Evolutionary conservation across 92 coral and sea anemone species (phyloP).

Genomic region (Scolanthus callimorphus): DNA sequence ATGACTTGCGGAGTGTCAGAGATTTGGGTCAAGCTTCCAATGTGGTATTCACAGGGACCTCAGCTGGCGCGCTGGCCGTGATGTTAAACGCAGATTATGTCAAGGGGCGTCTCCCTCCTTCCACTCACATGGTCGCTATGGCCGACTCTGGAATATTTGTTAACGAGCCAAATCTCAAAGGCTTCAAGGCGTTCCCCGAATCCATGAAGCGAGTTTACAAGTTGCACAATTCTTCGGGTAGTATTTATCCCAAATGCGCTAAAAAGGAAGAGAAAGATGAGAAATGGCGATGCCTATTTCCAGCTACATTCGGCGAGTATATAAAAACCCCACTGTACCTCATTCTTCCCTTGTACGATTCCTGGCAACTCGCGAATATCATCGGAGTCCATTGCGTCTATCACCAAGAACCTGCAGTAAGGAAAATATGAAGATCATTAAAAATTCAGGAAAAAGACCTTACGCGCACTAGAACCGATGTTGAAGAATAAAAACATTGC

Average conservation of each 20-base stretch:
- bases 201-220: constrained; percentile 60
- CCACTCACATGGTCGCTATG: constrained; percentile 53
- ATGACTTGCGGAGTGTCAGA: constrained; percentile 49
- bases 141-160: constrained; percentile 90
- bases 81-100: constrained; percentile 87
- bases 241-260: constrained; percentile 59
- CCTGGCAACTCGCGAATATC: constrained; percentile 78
- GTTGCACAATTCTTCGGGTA: constrained; percentile 72
- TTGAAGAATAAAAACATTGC: constrained; percentile 17
- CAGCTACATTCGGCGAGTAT: constrained; percentile 52
- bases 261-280: constrained; percentile 27
- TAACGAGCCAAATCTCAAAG: constrained; percentile 44
- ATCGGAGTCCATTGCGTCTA: constrained; percentile 57
- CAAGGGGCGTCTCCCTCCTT: constrained; percentile 45
- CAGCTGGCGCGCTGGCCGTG: constrained; percentile 95
- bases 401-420: constrained; percentile 39
- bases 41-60: constrained; percentile 85
- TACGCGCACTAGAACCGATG: constrained; percentile 53
- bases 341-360: constrained; percentile 72
- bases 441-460: constrained; percentile 47
- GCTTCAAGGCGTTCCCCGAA: constrained; percentile 38
- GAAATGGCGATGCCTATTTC: constrained; percentile 78
- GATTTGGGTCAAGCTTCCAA: constrained; percentile 43
- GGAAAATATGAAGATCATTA: constrained; percentile 48
- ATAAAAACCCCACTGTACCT: constrained; percentile 56